Base-by-base conservation (phyloP, 2,797 vertebrate genomes). In the Gouania willdenowi region DNA sequence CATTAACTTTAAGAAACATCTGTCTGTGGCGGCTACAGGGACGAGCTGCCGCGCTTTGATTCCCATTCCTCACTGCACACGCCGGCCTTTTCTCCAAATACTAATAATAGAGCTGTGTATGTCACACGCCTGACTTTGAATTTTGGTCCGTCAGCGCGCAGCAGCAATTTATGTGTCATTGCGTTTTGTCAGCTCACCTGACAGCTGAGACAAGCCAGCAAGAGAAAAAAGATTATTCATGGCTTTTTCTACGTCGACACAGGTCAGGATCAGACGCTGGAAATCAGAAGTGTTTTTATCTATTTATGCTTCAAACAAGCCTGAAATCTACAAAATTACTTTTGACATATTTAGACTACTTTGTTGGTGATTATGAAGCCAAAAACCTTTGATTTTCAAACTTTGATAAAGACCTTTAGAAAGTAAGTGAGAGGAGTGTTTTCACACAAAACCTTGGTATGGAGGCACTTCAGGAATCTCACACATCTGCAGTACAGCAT, bases 121-220 rank as follows among this genome's bases (percentile, higher is more conserved):
- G 66, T 78, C 57, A 37, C 26, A 19, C 35, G 47, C 61, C 44
- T 64, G 59, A 65, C 64, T 79, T 73, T 79, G 70, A 65, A 47
- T 72, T 48, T 41, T 33, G 35, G 41, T 66, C 61, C 54, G 57
- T 66, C 69, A 66, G 41, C 12, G 11, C 32, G 16, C 17, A 36
- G 31, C 62, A 23, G 53, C 35, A 26, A 35, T 71, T 71, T 54
- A 21, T 74, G 54, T 52, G 56, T 47, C 53, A 31, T 26, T 23
- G 35, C 2, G 44, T 63, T 51, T 66, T 41, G 65, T 77, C 67
- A 77, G 67, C 72, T 66, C 61, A 70, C 58, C 65, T 82, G 76
- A 82, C 82, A 75, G 55, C 57, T 71, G 40, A 65, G 79, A 77
- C 61, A 45, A 42, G 41, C 9, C 6, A 55, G 29, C 30, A 5